Evolutionary conservation across 1,140 invertebrate genomes (phyloP).

Genomic region (Plodia interpunctella): DNA sequence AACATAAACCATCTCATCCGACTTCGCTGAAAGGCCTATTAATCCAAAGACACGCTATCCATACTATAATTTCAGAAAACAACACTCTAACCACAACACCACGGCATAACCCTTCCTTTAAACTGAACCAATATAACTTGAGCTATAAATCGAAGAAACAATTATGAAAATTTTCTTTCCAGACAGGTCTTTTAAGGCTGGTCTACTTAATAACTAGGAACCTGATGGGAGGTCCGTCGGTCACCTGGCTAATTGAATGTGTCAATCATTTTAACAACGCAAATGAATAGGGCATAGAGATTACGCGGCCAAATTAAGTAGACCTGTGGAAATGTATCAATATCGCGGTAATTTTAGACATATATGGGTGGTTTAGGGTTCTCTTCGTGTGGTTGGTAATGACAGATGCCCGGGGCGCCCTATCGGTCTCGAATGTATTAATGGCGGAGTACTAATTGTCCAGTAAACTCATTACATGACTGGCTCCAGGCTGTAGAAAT

Average conservation of each 20-base stretch:
- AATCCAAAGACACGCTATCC: slow-evolving; percentile 64
- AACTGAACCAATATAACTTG: slow-evolving; percentile 33
- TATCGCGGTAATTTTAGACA: background rate
- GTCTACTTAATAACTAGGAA: slow-evolving; percentile 50
- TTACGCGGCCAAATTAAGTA: slow-evolving; percentile 46
- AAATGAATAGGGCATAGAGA: slow-evolving; percentile 73
- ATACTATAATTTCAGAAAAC: slow-evolving; percentile 69
- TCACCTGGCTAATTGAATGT: slow-evolving; percentile 77
- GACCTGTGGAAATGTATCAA: slow-evolving; percentile 26
- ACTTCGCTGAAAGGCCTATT: slow-evolving; percentile 63
- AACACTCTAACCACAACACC: slow-evolving; percentile 63
- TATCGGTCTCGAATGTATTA: slow-evolving; percentile 57
- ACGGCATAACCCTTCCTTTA: slow-evolving; percentile 41
- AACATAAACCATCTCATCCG: slow-evolving; percentile 10
- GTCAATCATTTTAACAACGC: slow-evolving; percentile 78
- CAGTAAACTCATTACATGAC: slow-evolving; percentile 60
- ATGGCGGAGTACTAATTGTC: slow-evolving; percentile 65
- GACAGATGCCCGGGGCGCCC: slow-evolving; percentile 30
- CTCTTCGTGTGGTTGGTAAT: slow-evolving; percentile 17
- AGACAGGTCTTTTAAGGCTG: slow-evolving; percentile 32
- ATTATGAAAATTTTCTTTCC: background rate
- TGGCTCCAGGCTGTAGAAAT: slow-evolving; percentile 40
- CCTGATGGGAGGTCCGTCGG: slow-evolving; percentile 74
- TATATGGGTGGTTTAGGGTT: background rate
- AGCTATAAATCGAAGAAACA: slow-evolving; percentile 10